Evolutionary conservation across 2,888 invertebrate species (phyloP).

Genomic region (Pediacus dermestoides): DNA sequence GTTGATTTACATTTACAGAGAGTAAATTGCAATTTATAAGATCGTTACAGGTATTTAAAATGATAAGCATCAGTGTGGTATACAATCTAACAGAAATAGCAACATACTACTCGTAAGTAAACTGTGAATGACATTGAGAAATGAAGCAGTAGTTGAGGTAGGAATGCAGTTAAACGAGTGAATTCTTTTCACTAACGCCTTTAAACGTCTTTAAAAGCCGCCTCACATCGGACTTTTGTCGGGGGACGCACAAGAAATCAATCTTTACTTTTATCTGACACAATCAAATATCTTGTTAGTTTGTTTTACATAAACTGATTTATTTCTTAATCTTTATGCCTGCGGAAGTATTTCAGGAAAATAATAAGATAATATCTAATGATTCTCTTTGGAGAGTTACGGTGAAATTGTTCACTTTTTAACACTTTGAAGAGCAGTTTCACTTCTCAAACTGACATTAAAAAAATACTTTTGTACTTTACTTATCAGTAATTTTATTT

Average conservation of each 20-base stretch:
- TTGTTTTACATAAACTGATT: constrained; percentile 5
- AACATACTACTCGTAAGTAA: background rate
- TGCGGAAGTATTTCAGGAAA: too few species aligned
- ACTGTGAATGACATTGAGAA: constrained; percentile 5
- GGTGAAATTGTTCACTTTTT: too few species aligned
- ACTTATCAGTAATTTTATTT: too few species aligned
- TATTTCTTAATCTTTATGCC: constrained; percentile 8
- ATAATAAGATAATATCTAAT: too few species aligned
- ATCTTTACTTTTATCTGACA: constrained; percentile 5
- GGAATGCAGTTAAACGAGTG: constrained; percentile 5
- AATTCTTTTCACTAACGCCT: constrained; percentile 6
- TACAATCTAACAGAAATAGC: background rate
- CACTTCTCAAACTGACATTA: too few species aligned
- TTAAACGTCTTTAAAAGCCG: constrained; percentile 4
- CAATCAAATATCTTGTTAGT: constrained; percentile 5
- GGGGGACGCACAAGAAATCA: constrained; percentile 3
- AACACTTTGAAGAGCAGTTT: too few species aligned
- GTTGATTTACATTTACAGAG: constrained; percentile 5
- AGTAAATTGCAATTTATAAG: constrained; percentile 6
- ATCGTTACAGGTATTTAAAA: constrained; percentile 6
- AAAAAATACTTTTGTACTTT: too few species aligned
- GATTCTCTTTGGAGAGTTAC: too few species aligned
- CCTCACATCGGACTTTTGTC: constrained; percentile 1
- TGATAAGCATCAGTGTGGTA: constrained; percentile 2
- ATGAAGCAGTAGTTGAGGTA: constrained; percentile 5